Evolutionary conservation across 2,888 invertebrate species (phyloP), one percentile per base, ranked within the genome.

Genomic region (Venusia cambrica): DNA sequence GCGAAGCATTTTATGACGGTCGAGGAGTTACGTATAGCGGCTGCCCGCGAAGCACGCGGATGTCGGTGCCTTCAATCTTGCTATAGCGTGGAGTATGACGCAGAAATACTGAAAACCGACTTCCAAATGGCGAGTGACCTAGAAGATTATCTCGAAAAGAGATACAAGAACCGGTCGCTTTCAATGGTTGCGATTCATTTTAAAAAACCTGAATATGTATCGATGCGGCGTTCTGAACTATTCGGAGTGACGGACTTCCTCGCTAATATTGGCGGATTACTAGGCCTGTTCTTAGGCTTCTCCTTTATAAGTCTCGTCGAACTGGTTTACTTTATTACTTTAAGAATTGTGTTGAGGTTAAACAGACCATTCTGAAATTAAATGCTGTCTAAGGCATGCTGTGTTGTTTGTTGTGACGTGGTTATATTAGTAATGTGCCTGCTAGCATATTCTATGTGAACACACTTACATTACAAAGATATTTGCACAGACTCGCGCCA

Each of bases 181-280:
- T 61, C 89, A 0, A 61, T 75, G 33, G 49, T 89, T 13, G 75
- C 77, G 3, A 53, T 90, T 10, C 89, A 83, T 54, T 90, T 88
- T 66, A 89, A 89, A 49, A 85, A 88, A 21, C 73, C 84, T 12
- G 81, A 87, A 18, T 90, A 88, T 47, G 76, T 88, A 12, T 84
- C 89, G 0, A 88, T 88, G 27, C 83, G 85, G 33, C 75, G 90
- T 4, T 88, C 89, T 20, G 90, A 90, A 54, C 55, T 90, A 22
- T 90, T 88, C 45, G 90, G 90, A 0, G 48, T 73, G 34, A 87
- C 87, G 0, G 90, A 90, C 55, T 89, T 90, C 57, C 60, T 90
- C 1, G 88, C 89, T 43, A 88, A 88, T 58, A 88, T 88, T 38
- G 90, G 90, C 2, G 90, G 90, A 22, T 63, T 90, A 2, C 63